Evolutionary conservation across 2,888 invertebrate genomes (phyloP), one percentile per base, ranked within the genome.

Genomic region (Sminthurinus aureus): DNA sequence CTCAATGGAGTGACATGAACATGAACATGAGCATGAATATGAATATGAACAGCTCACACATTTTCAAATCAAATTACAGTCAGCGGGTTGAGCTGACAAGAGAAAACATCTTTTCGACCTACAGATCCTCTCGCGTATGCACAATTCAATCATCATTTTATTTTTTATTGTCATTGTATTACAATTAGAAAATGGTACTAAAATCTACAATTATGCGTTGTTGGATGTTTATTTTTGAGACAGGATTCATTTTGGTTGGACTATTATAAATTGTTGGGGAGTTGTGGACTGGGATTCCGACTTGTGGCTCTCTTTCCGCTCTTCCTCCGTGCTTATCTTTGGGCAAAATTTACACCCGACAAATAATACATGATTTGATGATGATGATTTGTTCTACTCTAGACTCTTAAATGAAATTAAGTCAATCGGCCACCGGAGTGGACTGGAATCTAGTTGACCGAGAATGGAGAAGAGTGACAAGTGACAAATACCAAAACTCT

Each of bases 301-400:
- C 3, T 67, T 4, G 38, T 38, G 38, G 24, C 67, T n/a, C 67
- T 79, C 66, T 6, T 67, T 20, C 67, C 67, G 26, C 50, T 79
- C 38, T 64, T 38, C 12, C 12, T 79, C n/a, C 79, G 79, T n/a
- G 58, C 67, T 22, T 67, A 67, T 38, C 38, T 79, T 3, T 24
- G 66, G 15, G 24, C 67, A 2, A 79, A 79, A 67, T 79, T 79
- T 26, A 26, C 64, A 26, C 79, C 66, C 18, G 67, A 79, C 20
- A 51, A 76, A 51, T 52, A 38, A 18, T 15, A 58, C 2, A 58
- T 15, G 2, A 58, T 11, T 13, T 52, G 52, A 13, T 11, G 52
- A 58, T 15, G 9, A 58, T 58, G 2, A 58, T 6, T 13, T 2
- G 2, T 15, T 58, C 18, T 58, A 15, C 18, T 58, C 58, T 11